Conservation (phyloP, 2,888 invertebrate species). For the Acrobasis suavella region DNA sequence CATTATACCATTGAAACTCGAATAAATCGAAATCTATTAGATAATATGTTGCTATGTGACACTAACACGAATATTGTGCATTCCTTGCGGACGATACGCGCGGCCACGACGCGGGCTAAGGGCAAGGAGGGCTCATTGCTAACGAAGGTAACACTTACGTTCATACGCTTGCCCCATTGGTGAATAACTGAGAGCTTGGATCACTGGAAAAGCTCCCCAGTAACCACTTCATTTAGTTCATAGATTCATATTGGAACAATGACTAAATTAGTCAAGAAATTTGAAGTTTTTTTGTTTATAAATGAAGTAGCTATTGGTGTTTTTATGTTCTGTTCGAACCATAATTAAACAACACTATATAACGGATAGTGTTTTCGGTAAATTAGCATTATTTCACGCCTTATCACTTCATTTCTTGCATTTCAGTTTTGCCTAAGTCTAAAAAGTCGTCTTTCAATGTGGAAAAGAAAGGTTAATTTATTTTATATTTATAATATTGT, state of each 20-base stretch:
- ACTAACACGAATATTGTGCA: constrained; percentile 65
- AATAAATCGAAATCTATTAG: neutral
- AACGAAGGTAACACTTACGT: constrained; percentile 69
- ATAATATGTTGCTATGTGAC: constrained; percentile 37
- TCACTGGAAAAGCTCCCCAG: neutral
- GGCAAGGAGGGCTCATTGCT: constrained; percentile 77
- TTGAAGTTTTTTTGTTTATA: too few relatives aligned
- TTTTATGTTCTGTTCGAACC: too few relatives aligned
- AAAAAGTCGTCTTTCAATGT: constrained; percentile 3
- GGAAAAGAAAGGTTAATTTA: constrained; percentile 8
- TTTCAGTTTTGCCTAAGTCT: constrained; percentile 15
- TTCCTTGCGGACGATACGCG: constrained; percentile 60
- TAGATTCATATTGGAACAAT: neutral
- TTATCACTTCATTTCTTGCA: too few relatives aligned
- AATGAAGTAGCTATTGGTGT: too few relatives aligned
- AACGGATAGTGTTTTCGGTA: too few relatives aligned
- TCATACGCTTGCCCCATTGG: constrained; percentile 26
- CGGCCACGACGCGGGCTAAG: constrained; percentile 57
- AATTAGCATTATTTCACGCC: too few relatives aligned
- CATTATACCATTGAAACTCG: neutral
- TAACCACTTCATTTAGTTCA: constrained; percentile 6
- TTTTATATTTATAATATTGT: too few relatives aligned
- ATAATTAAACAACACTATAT: too few relatives aligned
- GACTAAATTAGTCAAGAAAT: too few relatives aligned
- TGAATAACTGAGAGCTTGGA: constrained; percentile 6